Conservation (phyloP, 2,888 invertebrate species). For the Ethmia dodecea region DNA sequence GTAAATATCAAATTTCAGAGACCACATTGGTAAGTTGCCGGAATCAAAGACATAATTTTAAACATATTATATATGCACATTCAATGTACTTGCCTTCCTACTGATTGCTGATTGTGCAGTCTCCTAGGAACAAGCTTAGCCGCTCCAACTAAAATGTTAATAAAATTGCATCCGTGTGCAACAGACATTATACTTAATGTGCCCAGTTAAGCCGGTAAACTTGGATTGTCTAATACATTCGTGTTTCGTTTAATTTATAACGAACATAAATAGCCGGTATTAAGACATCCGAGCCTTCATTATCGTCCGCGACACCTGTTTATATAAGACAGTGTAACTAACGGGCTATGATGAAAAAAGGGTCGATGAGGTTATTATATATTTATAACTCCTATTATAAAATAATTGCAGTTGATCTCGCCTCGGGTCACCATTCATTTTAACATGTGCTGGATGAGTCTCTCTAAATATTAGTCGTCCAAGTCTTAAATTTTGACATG, state of each 20-base stretch:
- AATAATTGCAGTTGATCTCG: not conserved
- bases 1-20: too few relatives aligned
- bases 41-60: constrained; percentile 22
- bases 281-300: constrained; percentile 48
- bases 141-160: constrained; percentile 52
- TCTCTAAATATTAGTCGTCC: too few relatives aligned
- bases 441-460: too few relatives aligned
- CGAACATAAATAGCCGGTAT: constrained; percentile 41
- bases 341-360: too few relatives aligned
- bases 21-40: constrained; percentile 3
- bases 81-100: constrained; percentile 41
- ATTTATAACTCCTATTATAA: too few relatives aligned
- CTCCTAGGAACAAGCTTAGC: constrained; percentile 29
- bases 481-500: not conserved
- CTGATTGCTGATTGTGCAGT: constrained; percentile 48
- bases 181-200: constrained; percentile 43
- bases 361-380: too few relatives aligned
- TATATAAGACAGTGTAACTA: too few relatives aligned
- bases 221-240: constrained; percentile 44
- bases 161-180: constrained; percentile 53
- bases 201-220: constrained; percentile 35
- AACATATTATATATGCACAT: constrained; percentile 28
- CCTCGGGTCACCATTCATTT: not conserved
- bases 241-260: constrained; percentile 45
- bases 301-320: constrained; percentile 36